Base-by-base conservation (phyloP, 2,113 vertebrate species). In the Sorex araneus region DNA sequence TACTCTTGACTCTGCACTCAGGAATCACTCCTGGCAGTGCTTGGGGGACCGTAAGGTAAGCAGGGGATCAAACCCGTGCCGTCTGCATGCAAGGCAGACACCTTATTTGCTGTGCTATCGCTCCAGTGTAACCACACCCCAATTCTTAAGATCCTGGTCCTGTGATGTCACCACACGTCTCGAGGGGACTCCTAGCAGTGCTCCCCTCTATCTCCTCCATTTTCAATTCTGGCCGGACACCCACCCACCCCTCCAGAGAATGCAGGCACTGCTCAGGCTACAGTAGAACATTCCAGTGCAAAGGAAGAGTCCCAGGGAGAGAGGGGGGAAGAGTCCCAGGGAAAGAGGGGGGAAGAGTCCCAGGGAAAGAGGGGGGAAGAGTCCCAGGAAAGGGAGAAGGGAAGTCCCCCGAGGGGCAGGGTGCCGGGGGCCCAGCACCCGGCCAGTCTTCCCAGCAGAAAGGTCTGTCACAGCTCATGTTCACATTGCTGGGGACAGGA, bases 241-340 rank as follows among this genome's bases (percentile, higher is more conserved):
- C 57, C 6, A 40, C 40, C 40, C 40, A 3, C 4, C 7, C 15
- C 45, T 30, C 64, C 3, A 18, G 34, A 5, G 45, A 92, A 93
- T 76, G 23, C 34, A 32, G 30, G 3, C 21, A 13, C 77, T 19
- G 45, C 34, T 93, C 43, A 25, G 60, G 27, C 43, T 36, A 28
- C 74, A 18, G 23, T 36, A 82, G 34, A 88, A 88, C 12, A 19
- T 83, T 95, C 92, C 92, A 96, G 93, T 95, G 94, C n/a, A 92
- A 85, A 93, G 19, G 81, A 84, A 47, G 4, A 30, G 57, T 92
- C 40, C 47, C 70, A 82, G 82, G 70, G 32, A 63, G 84, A 45
- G 23, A 75, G 10, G 15, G 50, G 8, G 8, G 18, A 34, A 47
- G 7, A 40, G 40, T 4, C 40, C 40, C 40, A 40, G 40, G 40